Base-by-base conservation (phyloP, 2,888 invertebrate species). In the Pandemis corylana region DNA sequence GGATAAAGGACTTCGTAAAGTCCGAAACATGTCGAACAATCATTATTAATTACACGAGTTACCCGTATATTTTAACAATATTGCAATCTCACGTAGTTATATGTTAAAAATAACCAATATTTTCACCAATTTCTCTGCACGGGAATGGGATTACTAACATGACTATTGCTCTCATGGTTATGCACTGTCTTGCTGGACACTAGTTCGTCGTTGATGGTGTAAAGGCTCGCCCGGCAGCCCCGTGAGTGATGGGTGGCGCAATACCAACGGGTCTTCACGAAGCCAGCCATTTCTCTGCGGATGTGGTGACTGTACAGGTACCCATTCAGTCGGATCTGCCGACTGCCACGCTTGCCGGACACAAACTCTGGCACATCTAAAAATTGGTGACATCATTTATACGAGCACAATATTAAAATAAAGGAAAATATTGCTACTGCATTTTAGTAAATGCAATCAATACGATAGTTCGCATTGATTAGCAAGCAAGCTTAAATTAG, bases 101-200 rank as follows among this genome's bases (percentile, higher is more conserved):
- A 36, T 36, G 28, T 36, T 36, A 15, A 56, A 6, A 51, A 51
- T 51, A 5, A 51, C 13, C 13, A 51, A 13, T n/a, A 5, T 12
- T 5, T n/a, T 13, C n/a, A 1, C 7, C 13, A 0, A 51, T 6
- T 6, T 51, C 7, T 51, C 51, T n/a, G 46, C n/a, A 13, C n/a
- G n/a, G 51, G 5, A 51, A 5, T 51, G 51, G 28, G 28, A 36
- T 36, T 36, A 36, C 28, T 36, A 36, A 4, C 20, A 20, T 20
- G 20, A 20, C 51, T 46, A 46, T 44, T 6, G 51, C 59, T 59
- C n/a, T 65, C 44, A 46, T 65, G 64, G 20, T 65, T 65, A 12
- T 65, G 64, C 20, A 15, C 46, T 10, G 10, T 20, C 41, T 46
- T 44, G 46, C 4, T 46, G 20, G 20, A 46, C 5, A 65, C 46